Percentiles rank a stretch among this genome's conserved stretches.
Evolutionary conservation across 2,888 invertebrate species (phyloP).

Genomic region (Dasysyrphus tricinctus): DNA sequence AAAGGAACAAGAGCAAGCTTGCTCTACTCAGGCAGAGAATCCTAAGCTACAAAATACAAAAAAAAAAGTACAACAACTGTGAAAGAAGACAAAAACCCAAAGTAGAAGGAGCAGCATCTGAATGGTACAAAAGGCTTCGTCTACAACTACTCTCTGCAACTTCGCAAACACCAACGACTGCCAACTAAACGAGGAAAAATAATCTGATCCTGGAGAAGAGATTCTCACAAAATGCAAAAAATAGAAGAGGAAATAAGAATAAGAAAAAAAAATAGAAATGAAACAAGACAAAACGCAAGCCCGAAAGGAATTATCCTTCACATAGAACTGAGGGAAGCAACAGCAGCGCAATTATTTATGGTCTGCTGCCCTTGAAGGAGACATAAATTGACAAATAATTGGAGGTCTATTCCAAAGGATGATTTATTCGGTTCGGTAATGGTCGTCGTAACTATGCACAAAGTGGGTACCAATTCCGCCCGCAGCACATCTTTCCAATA

Average conservation of each 20-base stretch:
- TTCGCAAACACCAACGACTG: constrained; percentile 8
- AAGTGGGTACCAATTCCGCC: constrained; percentile 72
- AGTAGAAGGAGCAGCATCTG: constrained; percentile 39
- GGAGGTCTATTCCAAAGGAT: constrained; percentile 79
- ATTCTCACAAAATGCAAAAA: constrained; percentile 40
- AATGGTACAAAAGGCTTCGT: constrained; percentile 48
- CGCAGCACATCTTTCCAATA: constrained; percentile 52
- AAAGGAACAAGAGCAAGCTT: constrained; percentile 40
- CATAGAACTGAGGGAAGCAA: constrained; percentile 26
- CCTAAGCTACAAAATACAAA: constrained; percentile 27
- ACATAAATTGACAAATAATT: constrained; percentile 81
- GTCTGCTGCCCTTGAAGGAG: constrained; percentile 80
- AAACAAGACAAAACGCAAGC: constrained; percentile 63
- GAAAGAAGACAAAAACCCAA: constrained; percentile 33
- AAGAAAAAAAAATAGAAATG: constrained; percentile 22
- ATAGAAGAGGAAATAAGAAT: constrained; percentile 2
- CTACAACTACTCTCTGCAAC: constrained; percentile 25
- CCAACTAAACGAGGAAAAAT: constrained; percentile 45
- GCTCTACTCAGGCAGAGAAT: constrained; percentile 62
- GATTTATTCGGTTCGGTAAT: constrained; percentile 78
- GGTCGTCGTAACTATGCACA: constrained; percentile 75
- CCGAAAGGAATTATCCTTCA: constrained; percentile 73
- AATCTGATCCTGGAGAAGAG: constrained; percentile 66
- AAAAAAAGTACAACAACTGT: constrained; percentile 1
- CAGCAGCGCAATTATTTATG: constrained; percentile 78